Conservation (phyloP, 2,797 vertebrate species). For the Octomys mimax region DNA sequence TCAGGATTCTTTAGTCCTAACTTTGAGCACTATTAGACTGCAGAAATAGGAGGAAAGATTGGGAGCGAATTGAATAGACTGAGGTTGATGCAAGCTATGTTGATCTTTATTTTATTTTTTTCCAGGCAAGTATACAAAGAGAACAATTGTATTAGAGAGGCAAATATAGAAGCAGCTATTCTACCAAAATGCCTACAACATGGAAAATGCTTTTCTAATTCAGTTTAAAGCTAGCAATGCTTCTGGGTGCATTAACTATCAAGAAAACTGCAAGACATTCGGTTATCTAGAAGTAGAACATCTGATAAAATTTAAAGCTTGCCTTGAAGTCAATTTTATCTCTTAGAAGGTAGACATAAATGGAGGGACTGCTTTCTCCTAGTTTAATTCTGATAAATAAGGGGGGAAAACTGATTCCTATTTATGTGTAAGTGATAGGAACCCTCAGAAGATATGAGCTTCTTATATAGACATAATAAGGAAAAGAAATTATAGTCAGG, state of each 20-base stretch:
- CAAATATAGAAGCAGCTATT: neutral
- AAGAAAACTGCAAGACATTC: constrained; percentile 51
- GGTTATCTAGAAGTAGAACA: constrained; percentile 29
- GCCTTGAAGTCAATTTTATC: constrained; percentile 61
- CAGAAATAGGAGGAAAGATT: neutral
- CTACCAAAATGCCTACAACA: neutral
- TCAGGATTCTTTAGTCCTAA: neutral
- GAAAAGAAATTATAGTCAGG: neutral
- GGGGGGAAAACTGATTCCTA: neutral
- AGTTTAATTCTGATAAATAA: constrained; percentile 63
- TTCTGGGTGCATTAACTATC: constrained; percentile 11
- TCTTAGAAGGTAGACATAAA: constrained; percentile 38
- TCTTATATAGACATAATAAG: constrained; percentile 47
- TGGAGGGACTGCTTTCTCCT: neutral
- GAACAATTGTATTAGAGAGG: constrained; percentile 35
- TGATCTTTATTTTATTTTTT: neutral
- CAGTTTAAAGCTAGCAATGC: constrained; percentile 34
- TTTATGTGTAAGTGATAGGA: constrained; percentile 15
- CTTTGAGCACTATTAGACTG: neutral
- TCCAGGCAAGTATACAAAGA: constrained; percentile 11
- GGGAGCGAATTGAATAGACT: constrained; percentile 18
- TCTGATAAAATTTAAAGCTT: constrained; percentile 61
- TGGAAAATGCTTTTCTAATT: constrained; percentile 29
- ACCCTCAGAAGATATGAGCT: neutral
- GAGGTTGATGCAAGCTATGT: neutral